phyloP scores from a whole-genome alignment of 2,113 vertebrate genomes.

The Cynocephalus volans region DNA sequence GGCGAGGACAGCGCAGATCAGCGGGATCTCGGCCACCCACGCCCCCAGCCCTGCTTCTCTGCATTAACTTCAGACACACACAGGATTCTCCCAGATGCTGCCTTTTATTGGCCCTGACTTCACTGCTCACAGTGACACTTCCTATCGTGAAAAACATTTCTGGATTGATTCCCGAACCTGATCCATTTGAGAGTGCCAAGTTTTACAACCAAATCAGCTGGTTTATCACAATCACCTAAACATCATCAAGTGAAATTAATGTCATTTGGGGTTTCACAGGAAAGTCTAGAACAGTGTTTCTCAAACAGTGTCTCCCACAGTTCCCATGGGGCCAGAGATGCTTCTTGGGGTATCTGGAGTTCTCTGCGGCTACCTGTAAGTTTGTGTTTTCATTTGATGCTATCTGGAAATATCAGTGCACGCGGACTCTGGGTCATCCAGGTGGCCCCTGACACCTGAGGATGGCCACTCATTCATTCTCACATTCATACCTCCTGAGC shows the following conservation, averaged over 20 bases:
- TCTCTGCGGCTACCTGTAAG: background rate
- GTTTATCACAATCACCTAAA: background rate
- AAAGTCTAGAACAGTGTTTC: background rate
- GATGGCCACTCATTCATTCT: background rate
- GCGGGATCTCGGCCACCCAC: background rate
- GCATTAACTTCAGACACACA: fast-evolving
- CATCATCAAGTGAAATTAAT: no score
- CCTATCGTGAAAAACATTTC: background rate
- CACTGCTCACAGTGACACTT: background rate
- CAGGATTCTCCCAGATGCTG: background rate
- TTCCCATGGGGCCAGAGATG: background rate
- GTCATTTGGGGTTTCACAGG: background rate
- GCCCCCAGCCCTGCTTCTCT: background rate
- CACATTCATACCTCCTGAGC: background rate
- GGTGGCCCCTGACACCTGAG: background rate
- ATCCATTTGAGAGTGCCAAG: background rate
- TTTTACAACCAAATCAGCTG: background rate
- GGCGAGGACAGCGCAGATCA: no score
- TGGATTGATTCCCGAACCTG: background rate
- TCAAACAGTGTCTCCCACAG: background rate
- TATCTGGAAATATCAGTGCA: background rate
- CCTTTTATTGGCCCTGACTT: background rate
- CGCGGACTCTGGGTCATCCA: background rate
- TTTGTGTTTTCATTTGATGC: background rate
- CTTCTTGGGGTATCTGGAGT: background rate